Conservation (phyloP, 1,140 invertebrate species). For the Drosophila chauvacae region DNA sequence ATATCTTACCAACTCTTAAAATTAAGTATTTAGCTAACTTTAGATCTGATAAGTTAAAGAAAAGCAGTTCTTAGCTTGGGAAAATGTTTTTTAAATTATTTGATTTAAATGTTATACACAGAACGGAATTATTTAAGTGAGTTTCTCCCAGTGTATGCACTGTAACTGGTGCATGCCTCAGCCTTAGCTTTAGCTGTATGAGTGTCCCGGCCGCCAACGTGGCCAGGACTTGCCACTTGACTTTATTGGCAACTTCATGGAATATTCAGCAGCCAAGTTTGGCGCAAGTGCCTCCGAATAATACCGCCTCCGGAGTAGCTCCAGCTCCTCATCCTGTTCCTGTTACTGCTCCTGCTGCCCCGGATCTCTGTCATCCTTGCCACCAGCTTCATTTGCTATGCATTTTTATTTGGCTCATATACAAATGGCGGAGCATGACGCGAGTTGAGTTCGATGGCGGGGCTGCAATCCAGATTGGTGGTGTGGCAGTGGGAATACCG, state of each 20-base stretch:
- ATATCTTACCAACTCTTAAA: too few relatives aligned
- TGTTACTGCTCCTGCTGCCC: not conserved
- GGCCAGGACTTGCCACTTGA: conserved; percentile 75
- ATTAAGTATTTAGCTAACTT: too few relatives aligned
- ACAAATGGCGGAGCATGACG: conserved; percentile 66
- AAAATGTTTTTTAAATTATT: too few relatives aligned
- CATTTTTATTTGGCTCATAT: conserved; percentile 84
- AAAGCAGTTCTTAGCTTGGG: too few relatives aligned
- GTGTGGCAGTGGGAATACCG: conserved; percentile 11
- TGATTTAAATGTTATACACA: too few relatives aligned
- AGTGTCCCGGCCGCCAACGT: conserved; percentile 13
- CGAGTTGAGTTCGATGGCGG: conserved; percentile 40
- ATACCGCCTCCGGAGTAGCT: conserved; percentile 22
- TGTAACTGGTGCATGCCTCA: conserved; percentile 34
- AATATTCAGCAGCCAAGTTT: conserved; percentile 78
- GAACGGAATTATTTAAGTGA: too few relatives aligned
- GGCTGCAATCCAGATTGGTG: conserved; percentile 13
- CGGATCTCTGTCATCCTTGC: conserved; percentile 33
- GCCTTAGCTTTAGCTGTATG: conserved; percentile 3
- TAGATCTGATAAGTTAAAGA: too few relatives aligned
- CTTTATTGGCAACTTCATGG: conserved; percentile 84
- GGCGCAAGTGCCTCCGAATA: conserved; percentile 71
- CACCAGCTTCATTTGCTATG: conserved; percentile 73
- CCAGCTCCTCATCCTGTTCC: not conserved
- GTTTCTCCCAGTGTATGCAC: conserved; percentile 30